phyloP scores from a whole-genome alignment of 2,797 vertebrate species.

The Lacerta viridis region DNA sequence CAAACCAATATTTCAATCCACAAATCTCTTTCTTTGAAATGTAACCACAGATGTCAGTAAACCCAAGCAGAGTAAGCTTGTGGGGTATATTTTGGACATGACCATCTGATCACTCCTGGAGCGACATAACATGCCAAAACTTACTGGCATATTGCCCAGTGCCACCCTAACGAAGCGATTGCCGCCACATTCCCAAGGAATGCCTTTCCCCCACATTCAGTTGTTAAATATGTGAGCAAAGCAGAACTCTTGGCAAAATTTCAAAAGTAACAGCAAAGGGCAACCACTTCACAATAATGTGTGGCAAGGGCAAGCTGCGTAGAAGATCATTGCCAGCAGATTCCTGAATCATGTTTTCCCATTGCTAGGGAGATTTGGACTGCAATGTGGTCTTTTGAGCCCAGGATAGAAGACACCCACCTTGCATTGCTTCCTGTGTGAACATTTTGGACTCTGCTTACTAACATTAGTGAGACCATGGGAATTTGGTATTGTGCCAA shows the following conservation, averaged over 20 bases:
- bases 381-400: neutral
- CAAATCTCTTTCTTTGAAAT: neutral
- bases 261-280: neutral
- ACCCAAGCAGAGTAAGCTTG: neutral
- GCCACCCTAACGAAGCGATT: neutral
- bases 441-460: neutral
- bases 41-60: neutral
- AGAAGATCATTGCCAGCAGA: neutral
- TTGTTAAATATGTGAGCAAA: conserved; percentile 9
- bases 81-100: neutral
- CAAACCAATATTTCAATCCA: conserved; percentile 3
- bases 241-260: neutral
- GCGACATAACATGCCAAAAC: neutral
- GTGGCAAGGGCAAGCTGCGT: neutral
- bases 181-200: neutral
- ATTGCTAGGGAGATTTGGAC: neutral
- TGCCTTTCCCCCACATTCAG: neutral
- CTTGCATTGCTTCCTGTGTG: neutral
- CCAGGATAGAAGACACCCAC: neutral
- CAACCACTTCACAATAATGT: accelerated
- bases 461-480: neutral
- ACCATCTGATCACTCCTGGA: neutral
- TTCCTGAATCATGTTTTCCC: neutral
- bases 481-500: neutral
- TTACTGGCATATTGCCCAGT: neutral